Base-by-base conservation (phyloP, 2,113 vertebrate genomes). In the Malurus elegans region DNA sequence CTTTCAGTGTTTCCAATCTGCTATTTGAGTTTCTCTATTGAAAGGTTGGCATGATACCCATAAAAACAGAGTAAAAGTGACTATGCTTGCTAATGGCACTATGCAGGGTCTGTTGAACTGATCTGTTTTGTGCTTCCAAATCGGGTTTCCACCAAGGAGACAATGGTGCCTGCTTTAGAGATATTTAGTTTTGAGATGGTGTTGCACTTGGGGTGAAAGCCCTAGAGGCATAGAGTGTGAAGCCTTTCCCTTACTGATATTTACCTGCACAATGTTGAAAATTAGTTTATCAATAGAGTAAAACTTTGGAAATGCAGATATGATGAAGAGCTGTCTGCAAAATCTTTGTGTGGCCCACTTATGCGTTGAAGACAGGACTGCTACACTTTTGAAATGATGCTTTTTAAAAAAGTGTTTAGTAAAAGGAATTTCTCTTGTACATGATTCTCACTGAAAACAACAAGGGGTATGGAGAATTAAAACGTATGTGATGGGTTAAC, bases 171-270 rank as follows among this genome's bases (percentile, higher is more conserved):
- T 3, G 0, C 28, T 70, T 79, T 45, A 38, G 36, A 72, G 21
- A 8, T 38, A 3, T 54, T 60, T 50, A 34, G 10, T 61, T 81
- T 74, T 61, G 61, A 14, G 9, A 38, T 26, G 26, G 9, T 76
- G 13, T 21, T 76, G 38, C 9, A 6, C 16, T 40, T 76, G 11
- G 21, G 12, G 20, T 75, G 40, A 62, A 92, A 84, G 13, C 29
- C 26, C 5, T 24, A 0, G 4, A 32, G 12, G 9, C 19, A 40
- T 11, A 14, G 16, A 58, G 2, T 31, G 7, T 50, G 19, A 67
- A 40, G 17, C 3, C 48, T 75, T 72, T 58, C 15, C 14, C 18
- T 64, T 67, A 34, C 7, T 38, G 11, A 3, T 89, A 36, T 31
- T 72, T 88, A 28, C 15, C 47, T 62, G 28, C 34, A 71, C 64